Conservation (phyloP, 1,140 invertebrate species). For the Teleopsis dalmanni region DNA sequence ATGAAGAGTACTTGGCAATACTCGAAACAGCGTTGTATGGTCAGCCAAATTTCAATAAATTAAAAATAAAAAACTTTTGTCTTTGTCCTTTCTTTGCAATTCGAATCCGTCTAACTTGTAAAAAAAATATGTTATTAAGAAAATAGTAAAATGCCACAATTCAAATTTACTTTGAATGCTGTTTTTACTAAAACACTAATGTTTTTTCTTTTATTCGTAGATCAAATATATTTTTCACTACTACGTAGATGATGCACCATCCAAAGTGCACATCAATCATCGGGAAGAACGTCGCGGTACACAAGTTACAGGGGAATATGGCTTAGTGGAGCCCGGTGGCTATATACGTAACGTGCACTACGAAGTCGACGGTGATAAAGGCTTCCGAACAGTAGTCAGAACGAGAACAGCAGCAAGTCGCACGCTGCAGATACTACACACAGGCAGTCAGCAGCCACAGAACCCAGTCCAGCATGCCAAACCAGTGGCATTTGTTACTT, state of each 20-base stretch:
- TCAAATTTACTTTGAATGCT: too few relatives aligned
- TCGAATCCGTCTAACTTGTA: too few relatives aligned
- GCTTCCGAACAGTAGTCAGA: conserved; percentile 45
- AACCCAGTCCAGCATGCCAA: conserved; percentile 13
- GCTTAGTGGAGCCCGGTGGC: conserved; percentile 46
- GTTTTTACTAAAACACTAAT: too few relatives aligned
- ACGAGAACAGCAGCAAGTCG: conserved; percentile 36
- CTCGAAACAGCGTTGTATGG: too few relatives aligned
- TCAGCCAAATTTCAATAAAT: too few relatives aligned
- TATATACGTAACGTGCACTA: conserved; percentile 47
- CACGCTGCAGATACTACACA: conserved; percentile 19
- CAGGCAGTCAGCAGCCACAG: conserved; percentile 15
- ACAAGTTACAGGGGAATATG: conserved; percentile 45
- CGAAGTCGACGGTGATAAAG: conserved; percentile 43
- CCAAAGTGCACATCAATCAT: conserved; percentile 44
- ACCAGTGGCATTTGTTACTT: conserved; percentile 15
- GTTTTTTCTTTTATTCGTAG: conserved; percentile 23
- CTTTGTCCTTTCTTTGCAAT: too few relatives aligned
- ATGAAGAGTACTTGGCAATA: too few relatives aligned
- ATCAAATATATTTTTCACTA: conserved; percentile 47
- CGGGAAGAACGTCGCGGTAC: conserved; percentile 45
- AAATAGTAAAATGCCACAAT: too few relatives aligned
- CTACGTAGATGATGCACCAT: conserved; percentile 40
- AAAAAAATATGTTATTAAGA: too few relatives aligned
- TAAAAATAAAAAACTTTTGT: too few relatives aligned